A percentile compares a stretch with the other conserved stretches of the same genome.
Evolutionary conservation across 2,113 vertebrate genomes (phyloP).

Genomic region (Rynchops niger): DNA sequence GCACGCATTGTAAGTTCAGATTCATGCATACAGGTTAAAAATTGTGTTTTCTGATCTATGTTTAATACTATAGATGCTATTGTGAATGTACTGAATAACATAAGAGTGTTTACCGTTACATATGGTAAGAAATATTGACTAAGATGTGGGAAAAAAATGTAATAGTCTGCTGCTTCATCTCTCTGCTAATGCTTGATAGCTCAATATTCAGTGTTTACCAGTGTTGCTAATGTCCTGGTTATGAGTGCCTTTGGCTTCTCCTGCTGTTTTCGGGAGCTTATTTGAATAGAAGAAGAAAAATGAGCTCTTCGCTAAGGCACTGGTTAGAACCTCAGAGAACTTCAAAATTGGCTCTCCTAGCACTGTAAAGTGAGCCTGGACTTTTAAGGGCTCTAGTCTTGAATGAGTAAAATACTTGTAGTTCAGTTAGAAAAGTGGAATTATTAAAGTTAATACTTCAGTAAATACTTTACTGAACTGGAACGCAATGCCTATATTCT

Average conservation of each 20-base stretch:
- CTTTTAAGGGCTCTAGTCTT: not conserved
- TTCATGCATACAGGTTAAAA: not conserved
- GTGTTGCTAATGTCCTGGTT: not conserved
- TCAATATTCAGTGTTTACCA: slow-evolving; percentile 2
- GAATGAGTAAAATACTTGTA: not conserved
- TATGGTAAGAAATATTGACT: not conserved
- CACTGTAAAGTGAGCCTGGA: not conserved
- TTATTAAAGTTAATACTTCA: not conserved
- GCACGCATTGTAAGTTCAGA: not conserved
- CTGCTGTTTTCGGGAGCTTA: not conserved
- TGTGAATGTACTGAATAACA: not conserved
- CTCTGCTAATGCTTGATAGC: not conserved
- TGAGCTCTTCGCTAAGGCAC: not conserved
- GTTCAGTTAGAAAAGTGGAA: not conserved
- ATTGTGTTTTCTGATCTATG: not conserved
- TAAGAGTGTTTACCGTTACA: not conserved
- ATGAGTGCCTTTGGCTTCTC: not conserved
- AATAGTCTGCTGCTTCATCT: not conserved
- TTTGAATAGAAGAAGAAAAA: not conserved
- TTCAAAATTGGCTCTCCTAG: not conserved
- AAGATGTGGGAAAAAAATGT: not conserved
- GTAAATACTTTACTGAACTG: not conserved
- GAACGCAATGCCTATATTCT: not conserved
- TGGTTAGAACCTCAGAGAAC: not conserved
- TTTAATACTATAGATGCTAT: not conserved